Evolutionary conservation across 1,140 invertebrate species (phyloP).

Genomic region (Sycophaga agraensis): DNA sequence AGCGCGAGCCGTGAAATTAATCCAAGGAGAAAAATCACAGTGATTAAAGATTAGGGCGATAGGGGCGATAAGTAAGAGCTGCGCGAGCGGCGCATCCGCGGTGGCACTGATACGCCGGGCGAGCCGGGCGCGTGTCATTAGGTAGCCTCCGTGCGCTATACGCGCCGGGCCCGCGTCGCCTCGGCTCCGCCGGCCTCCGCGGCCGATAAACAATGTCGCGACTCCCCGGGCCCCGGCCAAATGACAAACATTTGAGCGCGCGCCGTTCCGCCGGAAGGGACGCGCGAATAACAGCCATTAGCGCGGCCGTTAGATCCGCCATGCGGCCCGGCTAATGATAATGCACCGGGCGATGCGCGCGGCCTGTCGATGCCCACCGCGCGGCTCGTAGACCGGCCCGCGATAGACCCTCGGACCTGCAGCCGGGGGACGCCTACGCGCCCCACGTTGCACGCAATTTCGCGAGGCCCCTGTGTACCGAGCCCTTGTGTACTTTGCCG

Average conservation of each 20-base stretch:
- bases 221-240: neutral
- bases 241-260: slow-evolving; percentile 26
- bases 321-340: slow-evolving; percentile 21
- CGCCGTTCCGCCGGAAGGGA: slow-evolving; percentile 18
- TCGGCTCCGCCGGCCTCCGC: neutral
- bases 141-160: neutral
- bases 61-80: slow-evolving; percentile 19
- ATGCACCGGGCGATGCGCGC: neutral
- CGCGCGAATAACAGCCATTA: slow-evolving; percentile 25
- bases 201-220: slow-evolving; percentile 16
- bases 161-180: neutral
- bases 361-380: too few species aligned
- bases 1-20: slow-evolving; percentile 10
- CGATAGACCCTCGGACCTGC: too few species aligned
- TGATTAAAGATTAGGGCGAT: slow-evolving; percentile 16
- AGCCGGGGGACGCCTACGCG: too few species aligned
- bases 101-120: slow-evolving; percentile 18
- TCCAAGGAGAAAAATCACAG: slow-evolving; percentile 9
- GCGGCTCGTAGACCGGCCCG: too few species aligned
- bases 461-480: too few species aligned
- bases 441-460: too few species aligned
- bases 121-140: slow-evolving; percentile 13
- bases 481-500: too few species aligned
- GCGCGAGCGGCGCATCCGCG: slow-evolving; percentile 12
- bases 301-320: slow-evolving; percentile 24